phyloP scores from a whole-genome alignment of 2,888 invertebrate genomes.

The Eupeodes luniger region DNA sequence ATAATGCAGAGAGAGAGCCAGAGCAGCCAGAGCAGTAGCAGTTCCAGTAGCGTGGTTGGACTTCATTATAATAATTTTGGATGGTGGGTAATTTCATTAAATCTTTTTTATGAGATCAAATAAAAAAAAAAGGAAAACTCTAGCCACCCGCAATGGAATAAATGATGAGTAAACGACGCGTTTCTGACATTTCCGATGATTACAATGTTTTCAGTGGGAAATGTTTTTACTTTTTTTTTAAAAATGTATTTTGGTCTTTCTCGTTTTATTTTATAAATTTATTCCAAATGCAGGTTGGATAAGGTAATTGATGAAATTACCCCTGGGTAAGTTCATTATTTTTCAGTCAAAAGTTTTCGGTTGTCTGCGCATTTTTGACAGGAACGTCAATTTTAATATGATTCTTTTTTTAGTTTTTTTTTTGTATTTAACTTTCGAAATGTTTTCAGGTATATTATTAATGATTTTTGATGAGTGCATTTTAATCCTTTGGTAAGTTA shows the following conservation, averaged over 20 bases:
- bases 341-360: constrained; percentile 59
- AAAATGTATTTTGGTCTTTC: constrained; percentile 19
- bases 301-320: constrained; percentile 73
- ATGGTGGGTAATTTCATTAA: constrained; percentile 68
- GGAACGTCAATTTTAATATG: constrained; percentile 19
- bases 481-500: constrained; percentile 24
- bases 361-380: constrained; percentile 63
- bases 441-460: constrained; percentile 33
- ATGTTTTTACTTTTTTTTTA: constrained; percentile 7
- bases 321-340: constrained; percentile 66
- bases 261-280: constrained; percentile 47
- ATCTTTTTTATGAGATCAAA: constrained; percentile 59
- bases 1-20: not conserved
- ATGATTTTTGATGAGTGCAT: constrained; percentile 47
- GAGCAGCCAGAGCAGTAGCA: not conserved
- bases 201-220: constrained; percentile 69
- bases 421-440: constrained; percentile 27
- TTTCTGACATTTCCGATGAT: constrained; percentile 75
- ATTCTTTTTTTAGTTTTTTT: not conserved
- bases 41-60: constrained; percentile 17
- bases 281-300: constrained; percentile 57
- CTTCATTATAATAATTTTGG: constrained; percentile 62
- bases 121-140: constrained; percentile 51
- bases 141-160: constrained; percentile 71
- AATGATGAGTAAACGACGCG: constrained; percentile 74